Base-by-base conservation (phyloP, 2,888 invertebrate genomes). In the Pediacus dermestoides region DNA sequence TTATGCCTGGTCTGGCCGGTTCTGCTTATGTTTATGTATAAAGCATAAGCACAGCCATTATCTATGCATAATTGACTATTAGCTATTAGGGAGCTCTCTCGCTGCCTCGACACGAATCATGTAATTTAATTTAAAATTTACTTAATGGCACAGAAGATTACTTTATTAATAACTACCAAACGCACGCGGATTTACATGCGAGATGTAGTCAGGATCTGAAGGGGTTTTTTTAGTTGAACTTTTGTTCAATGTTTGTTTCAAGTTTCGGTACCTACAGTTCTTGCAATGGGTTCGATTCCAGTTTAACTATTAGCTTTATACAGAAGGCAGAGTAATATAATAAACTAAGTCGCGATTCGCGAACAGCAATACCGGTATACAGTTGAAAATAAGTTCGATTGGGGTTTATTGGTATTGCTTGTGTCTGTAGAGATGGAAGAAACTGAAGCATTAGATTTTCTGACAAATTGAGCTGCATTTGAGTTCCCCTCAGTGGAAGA, bases 391-490 rank as follows among this genome's bases (percentile, higher is more conserved):
- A 43, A 34, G 37, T 43, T 46, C 48, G 50, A 50, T 43, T 45
- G 48, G 44, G 46, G 46, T 49, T 51, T 52, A 51, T 52, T 48
- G 52, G 46, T 50, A 49, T 46, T 44, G 53, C 44, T 9, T 44
- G 31, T 39, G 46, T 48, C 41, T 45, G 46, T 39, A 37, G 42
- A 45, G 44, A 46, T 45, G 45, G 49, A 37, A 44, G 48, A 53
- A 60, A 59, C 58, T 55, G 63, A 58, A 62, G 66, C 65, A 68
- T 70, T 67, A 70, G 68, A 70, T 70, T 70, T 70, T 69, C 70
- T 70, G 70, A 71, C 71, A 71, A 71, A 71, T 71, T 70, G 70
- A 69, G 70, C 70, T 70, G 70, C 70, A 69, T 70, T 70, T 68
- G 68, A 68, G 68, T 66, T 63, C 57, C 62, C 66, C 63, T 58